Evolutionary conservation across 2,888 invertebrate genomes (phyloP).

Genomic region (Acronicta aceris): DNA sequence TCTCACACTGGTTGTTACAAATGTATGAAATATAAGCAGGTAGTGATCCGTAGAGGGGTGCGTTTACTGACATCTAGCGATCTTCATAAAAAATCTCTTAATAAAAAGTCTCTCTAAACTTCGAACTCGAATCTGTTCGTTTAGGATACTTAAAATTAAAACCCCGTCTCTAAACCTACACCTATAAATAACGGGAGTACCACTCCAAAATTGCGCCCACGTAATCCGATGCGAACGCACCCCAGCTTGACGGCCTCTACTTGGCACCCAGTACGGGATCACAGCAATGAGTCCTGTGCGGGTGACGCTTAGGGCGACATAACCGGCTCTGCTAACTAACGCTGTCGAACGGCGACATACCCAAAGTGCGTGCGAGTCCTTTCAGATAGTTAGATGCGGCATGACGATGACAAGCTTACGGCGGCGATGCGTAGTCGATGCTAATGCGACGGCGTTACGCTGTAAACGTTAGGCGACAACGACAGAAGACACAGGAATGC

Average conservation of each 20-base stretch:
- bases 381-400: conserved; percentile 83
- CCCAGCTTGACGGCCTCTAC: conserved; percentile 22
- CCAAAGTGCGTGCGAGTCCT: conserved; percentile 80
- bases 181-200: conserved; percentile 28
- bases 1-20: conserved; percentile 28
- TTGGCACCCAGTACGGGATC: conserved; percentile 23
- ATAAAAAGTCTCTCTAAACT: conserved; percentile 30
- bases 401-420: conserved; percentile 65
- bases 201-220: conserved; percentile 44
- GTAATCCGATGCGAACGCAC: conserved; percentile 49
- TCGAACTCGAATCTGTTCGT: conserved; percentile 32
- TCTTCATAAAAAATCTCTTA: conserved; percentile 36
- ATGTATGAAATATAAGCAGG: conserved; percentile 42
- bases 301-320: conserved; percentile 34
- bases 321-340: conserved; percentile 50
- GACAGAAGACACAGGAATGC: conserved; percentile 66
- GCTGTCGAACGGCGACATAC: conserved; percentile 72
- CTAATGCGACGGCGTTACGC: conserved; percentile 68
- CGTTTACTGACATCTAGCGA: conserved; percentile 44
- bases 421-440: conserved; percentile 77
- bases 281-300: conserved; percentile 30
- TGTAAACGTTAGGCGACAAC: conserved; percentile 77
- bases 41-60: conserved; percentile 50
- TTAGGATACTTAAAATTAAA: conserved; percentile 42
- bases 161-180: conserved; percentile 43